Evolutionary conservation across 2,113 vertebrate genomes (phyloP), one percentile per base, ranked within the genome.

Genomic region (Poeciliopsis occidentalis): DNA sequence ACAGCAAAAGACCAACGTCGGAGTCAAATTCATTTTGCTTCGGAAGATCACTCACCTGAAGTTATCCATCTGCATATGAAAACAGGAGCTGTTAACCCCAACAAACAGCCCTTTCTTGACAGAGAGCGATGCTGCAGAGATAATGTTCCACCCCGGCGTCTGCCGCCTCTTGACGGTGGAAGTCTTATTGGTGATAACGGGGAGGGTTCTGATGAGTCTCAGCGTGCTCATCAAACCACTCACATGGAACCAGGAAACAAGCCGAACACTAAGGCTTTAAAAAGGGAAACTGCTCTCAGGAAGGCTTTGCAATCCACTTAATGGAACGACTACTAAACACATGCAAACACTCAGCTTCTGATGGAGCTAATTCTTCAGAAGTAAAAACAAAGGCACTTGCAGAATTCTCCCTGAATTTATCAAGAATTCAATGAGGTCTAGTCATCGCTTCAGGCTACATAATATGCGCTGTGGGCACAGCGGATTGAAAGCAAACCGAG

Each of bases 301-400:
- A 78, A 81, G 66, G 76, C 67, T 81, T 68, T 68, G 77, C 76
- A 81, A 86, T 88, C 76, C 67, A 83, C 86, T 78, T 75, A 82
- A 71, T 76, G 71, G 77, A 79, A 88, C 77, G 81, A 84, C 76
- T 65, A 60, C 5, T 39, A 80, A 62, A 81, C 69, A 75, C 75
- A 62, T 47, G 64, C 37, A 60, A 34, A 68, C 29, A 51, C 39
- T 62, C 39, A 5, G 0, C 29, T 60, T 62, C 69, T 67, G 66
- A 67, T 31, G 71, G 73, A 63, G 67, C 67, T 78, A 69, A 80
- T 78, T 82, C 69, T 76, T 1, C 69, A 65, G 78, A 60, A 29
- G 64, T 67, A 51, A 77, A 37, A 83, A 79, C 11, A 7, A 83
- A 69, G 72, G 32, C 32, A 34, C 74, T 84, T 41, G 51, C 19